Percentiles rank a stretch among this genome's conserved stretches.
phyloP scores from a whole-genome alignment of 2,113 vertebrate genomes.

The Sebastes fasciatus region DNA sequence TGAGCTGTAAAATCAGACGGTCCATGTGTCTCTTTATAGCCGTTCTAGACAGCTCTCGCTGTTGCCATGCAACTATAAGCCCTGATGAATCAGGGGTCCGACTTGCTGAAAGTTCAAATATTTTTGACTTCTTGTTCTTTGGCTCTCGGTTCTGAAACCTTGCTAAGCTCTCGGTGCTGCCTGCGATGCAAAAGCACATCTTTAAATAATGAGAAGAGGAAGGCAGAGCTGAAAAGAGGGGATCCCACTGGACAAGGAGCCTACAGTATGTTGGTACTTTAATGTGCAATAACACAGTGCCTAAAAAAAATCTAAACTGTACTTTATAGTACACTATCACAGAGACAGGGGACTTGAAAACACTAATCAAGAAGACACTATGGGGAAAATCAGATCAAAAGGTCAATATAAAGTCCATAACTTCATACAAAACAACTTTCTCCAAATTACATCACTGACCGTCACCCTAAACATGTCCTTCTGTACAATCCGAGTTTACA shows the following conservation, averaged over 20 bases:
- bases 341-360: not conserved
- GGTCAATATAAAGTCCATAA: not conserved
- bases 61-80: conserved; percentile 38
- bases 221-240: not conserved
- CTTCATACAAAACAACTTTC: not conserved
- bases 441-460: conserved; percentile 6
- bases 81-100: conserved; percentile 10
- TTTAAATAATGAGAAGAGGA: conserved; percentile 21
- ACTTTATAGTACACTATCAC: not conserved
- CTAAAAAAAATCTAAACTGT: not conserved
- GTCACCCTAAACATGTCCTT: not conserved
- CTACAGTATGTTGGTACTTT: not conserved
- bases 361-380: not conserved
- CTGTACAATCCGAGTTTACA: conserved; percentile 5
- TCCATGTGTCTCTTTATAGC: not conserved
- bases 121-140: conserved; percentile 18
- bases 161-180: conserved; percentile 11
- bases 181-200: conserved; percentile 13
- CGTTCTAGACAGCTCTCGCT: conserved; percentile 15
- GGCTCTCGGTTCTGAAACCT: conserved; percentile 23
- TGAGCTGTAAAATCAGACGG: conserved; percentile 10
- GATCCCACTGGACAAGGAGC: not conserved
- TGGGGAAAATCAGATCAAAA: not conserved
- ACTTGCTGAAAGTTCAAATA: conserved; percentile 18
- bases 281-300: not conserved